Conservation (phyloP, 35 echinoderm and acorn worm genomes). For the Ophiothrix spiculata region DNA sequence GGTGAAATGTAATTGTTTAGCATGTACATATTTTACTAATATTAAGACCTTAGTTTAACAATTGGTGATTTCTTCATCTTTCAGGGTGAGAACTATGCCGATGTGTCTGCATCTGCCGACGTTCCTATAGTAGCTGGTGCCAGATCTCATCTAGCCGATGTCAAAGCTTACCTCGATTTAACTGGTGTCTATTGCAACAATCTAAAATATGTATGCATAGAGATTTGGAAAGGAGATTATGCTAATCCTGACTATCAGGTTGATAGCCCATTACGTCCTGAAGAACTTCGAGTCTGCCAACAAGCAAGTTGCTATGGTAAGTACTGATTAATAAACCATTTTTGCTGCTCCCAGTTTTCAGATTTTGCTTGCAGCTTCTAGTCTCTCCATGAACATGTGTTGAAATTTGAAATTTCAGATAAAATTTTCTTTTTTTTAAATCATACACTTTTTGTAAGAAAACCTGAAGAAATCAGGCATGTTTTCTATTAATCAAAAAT, state of each 20-base stretch:
- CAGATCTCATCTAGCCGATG: constrained; percentile 25
- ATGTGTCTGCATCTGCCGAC: constrained; percentile 30
- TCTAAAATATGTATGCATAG: constrained; percentile 54
- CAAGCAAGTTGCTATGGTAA: constrained; percentile 46
- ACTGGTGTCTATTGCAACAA: constrained; percentile 19
- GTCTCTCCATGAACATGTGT: no score
- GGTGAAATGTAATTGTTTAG: neutral
- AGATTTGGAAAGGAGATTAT: constrained; percentile 47
- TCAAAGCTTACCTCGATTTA: constrained; percentile 24
- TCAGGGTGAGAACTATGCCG: neutral
- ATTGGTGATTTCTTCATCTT: neutral
- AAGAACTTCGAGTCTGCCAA: constrained; percentile 42
- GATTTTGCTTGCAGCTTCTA: no score
- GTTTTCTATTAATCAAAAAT: no score
- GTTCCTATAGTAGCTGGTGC: constrained; percentile 41
- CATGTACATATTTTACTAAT: neutral
- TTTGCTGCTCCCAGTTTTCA: no score
- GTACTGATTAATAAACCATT: no score
- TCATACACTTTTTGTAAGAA: no score
- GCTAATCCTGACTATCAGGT: constrained; percentile 56
- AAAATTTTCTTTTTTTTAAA: no score
- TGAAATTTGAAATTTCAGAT: no score
- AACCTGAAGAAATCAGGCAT: no score
- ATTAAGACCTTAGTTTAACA: neutral
- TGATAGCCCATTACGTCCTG: constrained; percentile 20